Conservation (phyloP, 2,113 vertebrate species). For the Axis porcinus region DNA sequence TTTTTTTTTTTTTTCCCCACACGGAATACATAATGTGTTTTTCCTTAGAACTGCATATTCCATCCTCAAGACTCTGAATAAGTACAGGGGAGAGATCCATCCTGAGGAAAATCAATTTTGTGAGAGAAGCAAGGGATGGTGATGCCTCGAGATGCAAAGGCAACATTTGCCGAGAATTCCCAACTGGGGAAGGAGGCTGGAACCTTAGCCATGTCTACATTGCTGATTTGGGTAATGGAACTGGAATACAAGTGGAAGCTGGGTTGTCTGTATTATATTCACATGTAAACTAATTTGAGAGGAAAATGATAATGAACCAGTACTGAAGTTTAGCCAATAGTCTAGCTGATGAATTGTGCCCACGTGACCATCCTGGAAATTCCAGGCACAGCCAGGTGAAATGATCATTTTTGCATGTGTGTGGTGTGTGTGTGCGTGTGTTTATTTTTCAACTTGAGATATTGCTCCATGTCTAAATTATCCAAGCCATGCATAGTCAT, state of each 20-base stretch:
- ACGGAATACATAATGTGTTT: neutral
- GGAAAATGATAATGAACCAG: neutral
- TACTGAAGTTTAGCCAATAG: neutral
- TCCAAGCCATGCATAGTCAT: neutral
- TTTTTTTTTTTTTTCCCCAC: neutral
- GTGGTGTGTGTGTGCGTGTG: neutral
- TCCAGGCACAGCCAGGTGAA: neutral
- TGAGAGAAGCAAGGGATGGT: neutral
- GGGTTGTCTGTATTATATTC: neutral
- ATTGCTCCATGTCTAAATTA: neutral
- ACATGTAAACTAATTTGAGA: neutral
- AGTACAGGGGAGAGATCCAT: neutral
- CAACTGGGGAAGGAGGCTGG: neutral
- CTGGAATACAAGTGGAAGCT: neutral
- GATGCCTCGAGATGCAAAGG: neutral
- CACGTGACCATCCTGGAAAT: neutral
- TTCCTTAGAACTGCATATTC: neutral
- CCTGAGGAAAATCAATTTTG: neutral
- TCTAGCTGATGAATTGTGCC: neutral
- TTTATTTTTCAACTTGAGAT: neutral
- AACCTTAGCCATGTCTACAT: neutral
- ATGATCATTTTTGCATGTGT: neutral
- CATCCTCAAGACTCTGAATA: neutral
- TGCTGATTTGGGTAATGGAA: neutral
- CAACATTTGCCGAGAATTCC: neutral